phyloP scores from a whole-genome alignment of 2,113 vertebrate species.

The Bolborhynchus lineola region DNA sequence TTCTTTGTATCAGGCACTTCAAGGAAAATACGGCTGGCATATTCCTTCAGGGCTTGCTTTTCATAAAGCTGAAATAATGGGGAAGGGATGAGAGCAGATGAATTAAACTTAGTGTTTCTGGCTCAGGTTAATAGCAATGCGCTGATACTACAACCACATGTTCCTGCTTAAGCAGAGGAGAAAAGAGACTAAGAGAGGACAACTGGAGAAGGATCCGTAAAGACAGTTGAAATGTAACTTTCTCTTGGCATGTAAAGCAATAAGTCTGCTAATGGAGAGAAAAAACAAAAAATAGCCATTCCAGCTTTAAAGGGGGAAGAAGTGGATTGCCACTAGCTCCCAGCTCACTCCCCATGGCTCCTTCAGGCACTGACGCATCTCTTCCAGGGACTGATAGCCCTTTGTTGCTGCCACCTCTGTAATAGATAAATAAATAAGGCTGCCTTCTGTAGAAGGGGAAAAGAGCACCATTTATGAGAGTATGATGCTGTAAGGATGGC shows the following conservation, averaged over 20 bases:
- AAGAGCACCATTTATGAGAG: background rate
- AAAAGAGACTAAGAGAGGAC: background rate
- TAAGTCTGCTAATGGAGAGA: background rate
- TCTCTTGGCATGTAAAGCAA: background rate
- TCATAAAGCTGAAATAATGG: background rate
- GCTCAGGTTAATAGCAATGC: background rate
- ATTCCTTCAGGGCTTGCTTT: background rate
- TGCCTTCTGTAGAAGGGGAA: background rate
- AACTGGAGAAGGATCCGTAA: background rate
- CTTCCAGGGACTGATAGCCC: background rate
- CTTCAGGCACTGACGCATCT: background rate
- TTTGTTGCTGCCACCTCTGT: background rate
- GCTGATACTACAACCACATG: fast-evolving
- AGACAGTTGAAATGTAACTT: background rate
- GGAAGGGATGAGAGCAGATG: background rate
- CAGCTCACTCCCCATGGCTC: background rate
- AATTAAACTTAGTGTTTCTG: background rate
- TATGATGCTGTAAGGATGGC: background rate
- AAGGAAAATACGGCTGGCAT: background rate
- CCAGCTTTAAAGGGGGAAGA: background rate
- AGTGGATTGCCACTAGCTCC: background rate
- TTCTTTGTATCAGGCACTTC: background rate
- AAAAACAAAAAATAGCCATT: background rate
- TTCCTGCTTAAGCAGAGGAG: background rate
- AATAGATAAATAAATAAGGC: background rate